Evolutionary conservation across 2,888 invertebrate species (phyloP), one percentile per base, ranked within the genome.

Genomic region (Spisula subtruncata): DNA sequence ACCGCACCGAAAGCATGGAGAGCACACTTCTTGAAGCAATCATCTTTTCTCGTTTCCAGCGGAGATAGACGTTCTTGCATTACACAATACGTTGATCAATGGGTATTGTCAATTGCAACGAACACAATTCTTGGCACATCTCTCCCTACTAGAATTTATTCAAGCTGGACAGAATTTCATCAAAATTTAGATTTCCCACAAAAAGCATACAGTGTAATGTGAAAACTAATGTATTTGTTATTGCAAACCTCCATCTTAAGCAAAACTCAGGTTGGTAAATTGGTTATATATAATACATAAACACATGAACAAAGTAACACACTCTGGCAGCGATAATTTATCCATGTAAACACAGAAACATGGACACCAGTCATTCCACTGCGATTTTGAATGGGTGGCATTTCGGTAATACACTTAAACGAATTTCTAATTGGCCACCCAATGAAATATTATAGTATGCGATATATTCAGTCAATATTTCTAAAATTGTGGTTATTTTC

Each of bases 181-280:
- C 84, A 71, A 75, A 71, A 66, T 51, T 75, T 14, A 71, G 84
- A 51, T 84, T 75, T 48, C 75, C 29, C 32, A 60, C 66, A 83
- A 83, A 86, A 48, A 56, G 48, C 80, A 80, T 80, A 66, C 79
- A 32, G 83, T 80, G 75, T 86, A 86, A 89, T 89, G 86, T 18
- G 51, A 71, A 81, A 66, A 83, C 41, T 86, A 89, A 89, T 89
- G 89, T 29, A 79, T 89, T 89, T 75, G 66, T 86, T 86, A 89
- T 86, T 89, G 81, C 79, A 80, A 35, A 54, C 46, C 51, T 83
- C 51, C 86, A n/a, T 79, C 29, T 83, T 18, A n/a, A 35, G 75
- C 51, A 86, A 41, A 41, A 48, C 46, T 51, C 82, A 66, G 56
- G 86, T 89, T 89, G 89, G 89, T 86, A 89, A 89, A 89, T 85